Evolutionary conservation across 2,888 invertebrate genomes (phyloP), one percentile per base, ranked within the genome.

Genomic region (Clitarchus hookeri): DNA sequence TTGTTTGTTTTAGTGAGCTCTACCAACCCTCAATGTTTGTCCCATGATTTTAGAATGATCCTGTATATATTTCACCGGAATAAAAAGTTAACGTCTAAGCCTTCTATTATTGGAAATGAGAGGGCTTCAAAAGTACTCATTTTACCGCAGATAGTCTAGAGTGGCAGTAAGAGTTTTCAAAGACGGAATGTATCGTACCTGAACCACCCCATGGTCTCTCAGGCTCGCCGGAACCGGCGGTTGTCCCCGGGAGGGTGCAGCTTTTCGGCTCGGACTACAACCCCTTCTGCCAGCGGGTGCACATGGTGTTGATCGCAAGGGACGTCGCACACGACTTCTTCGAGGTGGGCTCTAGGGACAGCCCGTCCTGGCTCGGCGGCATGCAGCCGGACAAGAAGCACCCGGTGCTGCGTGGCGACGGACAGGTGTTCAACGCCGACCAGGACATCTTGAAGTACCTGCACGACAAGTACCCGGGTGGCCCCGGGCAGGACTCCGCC

Each of bases 321-420:
- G 23, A 82, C 36, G 44, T 82, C 12, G 36, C 82, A 0, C 82
- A 82, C 23, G 82, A 82, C 13, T 25, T 82, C 26, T 36, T 25
- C 27, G 19, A 4, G 16, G 23, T 36, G 44, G 36, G 13, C 23
- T 16, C 13, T 3, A 19, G 6, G 27, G 23, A 27, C 27, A 82
- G 6, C 26, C 82, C 82, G 27, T 25, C 27, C 4, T 82, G 82
- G 82, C 12, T 8, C 13, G 36, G 13, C 36, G 19, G 23, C 36
- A 8, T 82, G 36, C 27, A 82, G 27, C 25, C 79, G 13, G 82
- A 27, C 82, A 19, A 44, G 23, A 82, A 27, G 82, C 19, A 36
- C 16, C 82, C 82, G 27, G 82, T 36, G 27, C 82, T 82, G 82
- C 8, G 44, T 6, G 82, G 6, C 44, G 82, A 82, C 82, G 82